Base-by-base conservation (phyloP, 2,888 invertebrate species). In the Amiota mariae region DNA sequence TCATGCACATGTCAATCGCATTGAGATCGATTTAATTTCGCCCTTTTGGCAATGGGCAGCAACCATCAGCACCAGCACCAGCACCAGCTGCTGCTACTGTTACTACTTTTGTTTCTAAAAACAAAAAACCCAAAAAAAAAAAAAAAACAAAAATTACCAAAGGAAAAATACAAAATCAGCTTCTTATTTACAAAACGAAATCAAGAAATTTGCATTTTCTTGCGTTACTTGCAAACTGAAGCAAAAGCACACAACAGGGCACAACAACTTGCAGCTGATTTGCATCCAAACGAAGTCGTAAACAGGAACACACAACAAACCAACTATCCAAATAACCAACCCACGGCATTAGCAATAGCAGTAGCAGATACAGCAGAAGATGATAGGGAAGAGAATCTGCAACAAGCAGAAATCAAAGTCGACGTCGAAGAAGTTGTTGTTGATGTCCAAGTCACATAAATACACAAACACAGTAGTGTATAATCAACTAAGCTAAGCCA, bases 171-270 rank as follows among this genome's bases (percentile, higher is more conserved):
- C 61, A 15, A 36, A 36, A 36, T 36, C 86, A 86, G 85, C 84
- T 85, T 80, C 84, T 84, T 84, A 86, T 84, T 84, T 84, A 84
- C 84, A 82, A 83, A 84, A 86, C 36, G 85, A 84, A 84, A 84
- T 84, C 84, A 84, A 82, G 83, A 87, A 86, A 84, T 84, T 84
- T 84, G 84, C 84, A 84, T 84, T 84, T 84, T 68, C 67, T 68
- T 68, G 67, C 67, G 54, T 68, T 68, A 66, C 67, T 63, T 8
- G n/a, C 63, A 13, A 36, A 59, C 18, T 18, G 20, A 67, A 67
- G 36, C 66, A 24, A 49, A 59, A 11, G 66, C n/a, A 66, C 66
- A 66, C 63, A 24, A 48, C 48, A n/a, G 46, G 49, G 13, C 51
- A 20, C 36, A 51, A 24, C 67, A 54, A 48, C 20, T 24, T 51